Evolutionary conservation across 2,113 vertebrate genomes (phyloP).

Genomic region (Phyllostomus hastatus): DNA sequence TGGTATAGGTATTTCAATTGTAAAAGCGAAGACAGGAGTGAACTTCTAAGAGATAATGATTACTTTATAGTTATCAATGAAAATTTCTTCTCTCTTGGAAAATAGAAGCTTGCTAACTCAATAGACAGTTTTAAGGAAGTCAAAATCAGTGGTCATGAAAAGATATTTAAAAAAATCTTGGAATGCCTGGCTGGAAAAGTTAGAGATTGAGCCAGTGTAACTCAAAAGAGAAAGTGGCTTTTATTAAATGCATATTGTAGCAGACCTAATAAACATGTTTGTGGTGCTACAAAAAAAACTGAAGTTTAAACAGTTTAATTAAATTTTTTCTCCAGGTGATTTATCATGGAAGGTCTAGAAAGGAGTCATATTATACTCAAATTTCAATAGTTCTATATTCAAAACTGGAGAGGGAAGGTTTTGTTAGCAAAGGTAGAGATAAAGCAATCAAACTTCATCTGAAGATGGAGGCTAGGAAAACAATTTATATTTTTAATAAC

Average conservation of each 20-base stretch:
- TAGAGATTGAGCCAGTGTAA: neutral
- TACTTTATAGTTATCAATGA: constrained; percentile 26
- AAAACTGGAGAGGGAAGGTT: neutral
- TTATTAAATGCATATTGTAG: neutral
- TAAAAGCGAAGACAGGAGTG: neutral
- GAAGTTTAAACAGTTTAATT: neutral
- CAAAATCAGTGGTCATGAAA: neutral
- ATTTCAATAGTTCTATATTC: neutral
- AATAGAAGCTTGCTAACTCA: neutral
- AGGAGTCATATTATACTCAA: neutral
- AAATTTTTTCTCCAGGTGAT: neutral
- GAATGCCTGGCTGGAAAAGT: neutral
- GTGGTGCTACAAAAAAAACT: neutral
- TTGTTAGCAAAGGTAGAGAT: neutral
- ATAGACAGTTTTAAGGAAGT: neutral
- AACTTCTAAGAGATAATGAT: neutral
- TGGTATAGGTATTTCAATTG: neutral
- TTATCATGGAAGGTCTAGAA: neutral
- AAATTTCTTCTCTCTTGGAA: constrained; percentile 19
- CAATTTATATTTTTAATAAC: neutral
- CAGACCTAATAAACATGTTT: neutral
- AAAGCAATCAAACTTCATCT: neutral
- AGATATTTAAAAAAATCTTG: neutral
- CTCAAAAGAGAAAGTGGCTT: neutral
- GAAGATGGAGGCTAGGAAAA: neutral